Evolutionary conservation across 2,797 vertebrate genomes (phyloP).

Genomic region (Rhodeus uyekii): DNA sequence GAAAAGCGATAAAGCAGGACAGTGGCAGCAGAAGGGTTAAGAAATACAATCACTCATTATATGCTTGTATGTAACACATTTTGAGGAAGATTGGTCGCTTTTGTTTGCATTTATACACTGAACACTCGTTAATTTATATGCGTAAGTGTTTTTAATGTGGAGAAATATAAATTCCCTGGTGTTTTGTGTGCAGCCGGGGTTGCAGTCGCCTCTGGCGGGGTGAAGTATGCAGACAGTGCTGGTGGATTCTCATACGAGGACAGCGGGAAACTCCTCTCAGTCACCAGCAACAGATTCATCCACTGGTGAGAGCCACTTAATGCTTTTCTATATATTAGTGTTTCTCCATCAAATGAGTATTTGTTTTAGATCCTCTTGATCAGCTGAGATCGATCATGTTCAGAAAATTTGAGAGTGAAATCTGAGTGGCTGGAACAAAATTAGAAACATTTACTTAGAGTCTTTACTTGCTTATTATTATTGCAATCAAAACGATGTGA

Average conservation of each 20-base stretch:
- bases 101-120: not conserved
- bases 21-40: too few species aligned
- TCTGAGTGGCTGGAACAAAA: not conserved
- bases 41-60: too few species aligned
- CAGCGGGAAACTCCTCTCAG: slow-evolving; percentile 80
- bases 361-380: not conserved
- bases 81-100: not conserved
- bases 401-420: not conserved
- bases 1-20: too few species aligned
- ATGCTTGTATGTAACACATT: too few species aligned
- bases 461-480: not conserved
- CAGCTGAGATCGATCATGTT: too few species aligned
- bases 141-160: not conserved
- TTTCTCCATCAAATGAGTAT: not conserved
- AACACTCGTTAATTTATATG: not conserved
- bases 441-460: not conserved
- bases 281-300: slow-evolving; percentile 89
- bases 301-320: slow-evolving; percentile 80
- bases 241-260: slow-evolving; percentile 88
- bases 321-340: not conserved
- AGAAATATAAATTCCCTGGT: not conserved
- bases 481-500: not conserved
- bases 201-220: slow-evolving; percentile 63
- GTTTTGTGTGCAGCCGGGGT: slow-evolving; percentile 64
- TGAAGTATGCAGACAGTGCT: slow-evolving; percentile 81